Percentiles rank a stretch among this genome's conserved stretches.
These are phyloP conservation scores for Lampris incognitus DNA, from an alignment of 2,113 vertebrate species.

Conservation along the genomic window DNA sequence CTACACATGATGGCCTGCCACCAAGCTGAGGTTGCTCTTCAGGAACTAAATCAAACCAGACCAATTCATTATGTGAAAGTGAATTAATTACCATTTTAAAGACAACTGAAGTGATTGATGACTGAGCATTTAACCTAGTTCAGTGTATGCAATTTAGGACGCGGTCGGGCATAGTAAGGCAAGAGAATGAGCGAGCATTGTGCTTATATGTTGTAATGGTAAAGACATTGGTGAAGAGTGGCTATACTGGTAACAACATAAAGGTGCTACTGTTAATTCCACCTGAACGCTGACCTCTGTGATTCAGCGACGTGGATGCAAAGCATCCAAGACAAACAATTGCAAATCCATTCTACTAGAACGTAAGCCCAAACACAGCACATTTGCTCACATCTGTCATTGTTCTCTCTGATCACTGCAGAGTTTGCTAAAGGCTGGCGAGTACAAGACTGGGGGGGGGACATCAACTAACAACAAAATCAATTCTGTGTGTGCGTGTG, in stretches of 20 bases:
- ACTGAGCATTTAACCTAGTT: conserved; percentile 39
- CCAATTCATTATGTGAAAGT: conserved; percentile 42
- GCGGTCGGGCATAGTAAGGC: conserved; percentile 2
- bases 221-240: conserved; percentile 26
- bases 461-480: too few relatives aligned
- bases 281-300: too few relatives aligned
- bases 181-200: not conserved
- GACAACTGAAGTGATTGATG: conserved; percentile 29
- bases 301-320: too few relatives aligned
- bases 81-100: conserved; percentile 45
- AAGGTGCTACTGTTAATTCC: not conserved
- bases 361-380: too few relatives aligned
- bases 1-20: conserved; percentile 31
- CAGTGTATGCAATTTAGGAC: conserved; percentile 24
- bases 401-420: too few relatives aligned
- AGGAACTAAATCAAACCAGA: conserved; percentile 49
- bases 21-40: conserved; percentile 23
- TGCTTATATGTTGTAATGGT: conserved; percentile 13
- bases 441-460: too few relatives aligned
- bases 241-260: conserved; percentile 14
- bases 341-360: too few relatives aligned
- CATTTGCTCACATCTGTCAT: too few relatives aligned
- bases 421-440: too few relatives aligned
- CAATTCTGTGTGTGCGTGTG: too few relatives aligned
- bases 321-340: too few relatives aligned